Evolutionary conservation across 2,113 vertebrate species (phyloP), one percentile per base, ranked within the genome.

Genomic region (Sturnus vulgaris): DNA sequence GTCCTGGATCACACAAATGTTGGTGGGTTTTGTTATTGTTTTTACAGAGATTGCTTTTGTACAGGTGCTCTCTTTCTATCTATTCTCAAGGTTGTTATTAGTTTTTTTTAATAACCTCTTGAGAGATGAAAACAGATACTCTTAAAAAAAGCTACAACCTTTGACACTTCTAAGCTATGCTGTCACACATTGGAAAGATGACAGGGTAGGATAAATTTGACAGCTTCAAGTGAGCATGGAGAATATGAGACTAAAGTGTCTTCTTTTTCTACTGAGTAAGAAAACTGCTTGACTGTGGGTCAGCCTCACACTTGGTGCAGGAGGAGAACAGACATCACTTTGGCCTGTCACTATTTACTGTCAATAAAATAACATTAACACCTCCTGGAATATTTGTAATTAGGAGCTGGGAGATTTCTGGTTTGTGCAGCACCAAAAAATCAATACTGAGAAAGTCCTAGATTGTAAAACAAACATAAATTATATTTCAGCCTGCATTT

Each of bases 151-250:
- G 47, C 79, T 88, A 31, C 0, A 30, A 83, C 90, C 82, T 94
- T 86, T 92, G 90, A 91, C 95, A 82, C 78, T 93, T 92, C 46
- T 24, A 83, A 96, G 52, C 39, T 82, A 55, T 57, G 82, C 55
- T 64, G 75, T 77, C 76, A 66, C 47, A 77, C 16, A 68, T 6
- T 66, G 88, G 82, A 70, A 92, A 92, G 70, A 83, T 66, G 75
- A 90, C 69, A 59, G 47, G 12, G 20, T 42, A 90, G 47, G 85
- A 86, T 88, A 93, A 83, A 93, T 93, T 33, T 83, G 79, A 86
- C 55, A 49, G 53, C 79, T 93, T 76, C 52, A 93, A 75, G 40
- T 8, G 31, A 93, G 47, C 85, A 59, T 2, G 2, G 23, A 64
- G 22, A 95, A 88, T 23, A 46, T 9, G 55, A 90, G 19, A 77